Conservation (phyloP, 2,113 vertebrate species). For the Rhinoderma darwinii region DNA sequence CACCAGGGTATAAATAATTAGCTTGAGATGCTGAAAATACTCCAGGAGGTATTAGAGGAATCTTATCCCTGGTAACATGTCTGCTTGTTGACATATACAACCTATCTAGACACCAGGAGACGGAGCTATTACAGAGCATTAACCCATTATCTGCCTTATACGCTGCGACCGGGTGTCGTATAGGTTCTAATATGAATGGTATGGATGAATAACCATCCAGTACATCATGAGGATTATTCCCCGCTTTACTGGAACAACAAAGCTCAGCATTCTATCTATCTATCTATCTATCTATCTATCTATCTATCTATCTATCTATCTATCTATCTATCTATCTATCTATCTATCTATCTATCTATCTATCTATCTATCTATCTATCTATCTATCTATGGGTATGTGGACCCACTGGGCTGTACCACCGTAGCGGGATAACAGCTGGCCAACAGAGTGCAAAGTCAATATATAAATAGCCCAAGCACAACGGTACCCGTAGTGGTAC, state of each 20-base stretch:
- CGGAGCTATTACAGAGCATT: not conserved
- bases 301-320: slow-evolving; percentile 9
- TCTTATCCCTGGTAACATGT: not conserved
- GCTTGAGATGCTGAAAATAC: slow-evolving; percentile 37
- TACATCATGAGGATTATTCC: too few species aligned
- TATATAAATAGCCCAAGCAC: too few species aligned
- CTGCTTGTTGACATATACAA: slow-evolving; percentile 31
- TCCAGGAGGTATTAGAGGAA: not conserved
- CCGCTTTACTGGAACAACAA: too few species aligned
- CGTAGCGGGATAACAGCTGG: too few species aligned
- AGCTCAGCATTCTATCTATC: too few species aligned
- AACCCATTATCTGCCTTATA: not conserved
- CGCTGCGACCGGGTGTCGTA: too few species aligned
- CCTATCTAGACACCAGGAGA: slow-evolving; percentile 17
- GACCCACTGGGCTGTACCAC: too few species aligned
- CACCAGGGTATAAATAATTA: slow-evolving; percentile 45
- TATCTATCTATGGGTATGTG: slow-evolving; percentile 18
- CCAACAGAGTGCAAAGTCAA: too few species aligned
- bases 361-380: not conserved
- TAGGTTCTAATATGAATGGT: too few species aligned
- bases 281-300: slow-evolving; percentile 9
- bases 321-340: not conserved
- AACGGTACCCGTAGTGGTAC: too few species aligned
- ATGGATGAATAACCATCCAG: too few species aligned
- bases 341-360: slow-evolving; percentile 1